These are phyloP conservation scores for Hypsibius dujardini DNA, from an alignment of 1,140 invertebrate species.

Conservation along the genomic window DNA sequence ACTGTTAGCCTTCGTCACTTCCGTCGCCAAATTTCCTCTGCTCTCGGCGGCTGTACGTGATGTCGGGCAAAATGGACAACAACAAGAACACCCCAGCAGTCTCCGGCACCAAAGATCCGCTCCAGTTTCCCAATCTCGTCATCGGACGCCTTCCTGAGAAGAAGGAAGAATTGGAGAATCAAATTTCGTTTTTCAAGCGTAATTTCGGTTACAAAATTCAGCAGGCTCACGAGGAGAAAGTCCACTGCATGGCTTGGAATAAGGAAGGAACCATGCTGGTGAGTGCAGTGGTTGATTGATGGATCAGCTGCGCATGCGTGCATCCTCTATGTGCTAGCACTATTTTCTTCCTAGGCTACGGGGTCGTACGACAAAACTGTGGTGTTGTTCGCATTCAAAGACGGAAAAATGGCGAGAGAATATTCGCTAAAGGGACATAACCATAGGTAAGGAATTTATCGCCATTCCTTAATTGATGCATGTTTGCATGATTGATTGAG, in stretches of 20 bases:
- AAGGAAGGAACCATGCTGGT: not conserved
- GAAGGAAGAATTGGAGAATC: not conserved
- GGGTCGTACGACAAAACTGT: not conserved
- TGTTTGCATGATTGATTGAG: too few species aligned
- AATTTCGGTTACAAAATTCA: not conserved
- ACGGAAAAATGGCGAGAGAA: not conserved
- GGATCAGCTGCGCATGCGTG: not conserved
- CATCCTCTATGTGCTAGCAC: not conserved
- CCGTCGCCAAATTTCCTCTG: too few species aligned
- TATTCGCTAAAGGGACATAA: conserved; percentile 4
- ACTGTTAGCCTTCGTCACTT: too few species aligned
- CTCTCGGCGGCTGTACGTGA: too few species aligned
- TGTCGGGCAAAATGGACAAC: too few species aligned
- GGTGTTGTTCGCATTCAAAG: not conserved
- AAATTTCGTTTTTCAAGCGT: not conserved
- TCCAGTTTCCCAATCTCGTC: not conserved
- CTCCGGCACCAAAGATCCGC: not conserved
- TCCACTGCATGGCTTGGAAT: conserved; percentile 10
- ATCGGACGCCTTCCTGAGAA: not conserved
- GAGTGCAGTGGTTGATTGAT: not conserved
- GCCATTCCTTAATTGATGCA: not conserved
- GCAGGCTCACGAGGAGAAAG: not conserved
- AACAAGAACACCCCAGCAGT: not conserved
- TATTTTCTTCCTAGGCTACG: not conserved
- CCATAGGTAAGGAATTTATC: not conserved